Evolutionary conservation across 2,888 invertebrate species (phyloP), one percentile per base, ranked within the genome.

Genomic region (Camptogramma bilineatum): DNA sequence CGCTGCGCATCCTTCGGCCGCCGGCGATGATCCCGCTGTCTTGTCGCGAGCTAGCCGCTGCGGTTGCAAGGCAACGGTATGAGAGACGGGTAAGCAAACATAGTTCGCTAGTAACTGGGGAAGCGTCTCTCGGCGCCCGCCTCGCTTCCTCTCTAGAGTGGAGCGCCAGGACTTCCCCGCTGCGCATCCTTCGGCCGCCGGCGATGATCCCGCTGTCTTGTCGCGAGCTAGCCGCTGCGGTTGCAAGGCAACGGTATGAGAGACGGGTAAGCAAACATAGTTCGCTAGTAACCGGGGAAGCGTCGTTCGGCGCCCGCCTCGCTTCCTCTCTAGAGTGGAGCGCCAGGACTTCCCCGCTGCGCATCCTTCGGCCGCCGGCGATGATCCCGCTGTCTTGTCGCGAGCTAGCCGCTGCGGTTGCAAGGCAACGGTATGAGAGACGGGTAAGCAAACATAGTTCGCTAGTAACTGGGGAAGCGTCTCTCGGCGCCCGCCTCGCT

Each of bases 291-390:
- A 93, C 93, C 0, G 91, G 85, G 0, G 93, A 93, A 70, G 78
- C 90, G 0, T 85, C 89, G 0, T 80, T 93, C 1, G 92, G 93
- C 0, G 86, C 89, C 0, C 80, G 93, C 0, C 80, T 93, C 4
- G 92, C 89, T 0, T 91, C 91, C 0, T 93, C 93, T 0, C 74
- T 93, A 34, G 93, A 93, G 56, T 93, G 93, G 93, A 92, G 93
- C 69, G 93, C 93, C 0, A 72, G 93, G 0, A 93, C 88, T 0
- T 91, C 93, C 0, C 92, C 92, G 0, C 74, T 91, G 16, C 76
- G 85, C 7, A 87, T 90, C 34, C 80, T 82, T n/a, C 82, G 90
- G 0, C 89, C 93, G 1, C 93, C 92, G 0, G 92, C 91, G 1
- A 78, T 90, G 82, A 76, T 93, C 64, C 92, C 89, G 19, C 81